Evolutionary conservation across 2,797 vertebrate species (phyloP), one percentile per base, ranked within the genome.

Genomic region (Psittacula echo): DNA sequence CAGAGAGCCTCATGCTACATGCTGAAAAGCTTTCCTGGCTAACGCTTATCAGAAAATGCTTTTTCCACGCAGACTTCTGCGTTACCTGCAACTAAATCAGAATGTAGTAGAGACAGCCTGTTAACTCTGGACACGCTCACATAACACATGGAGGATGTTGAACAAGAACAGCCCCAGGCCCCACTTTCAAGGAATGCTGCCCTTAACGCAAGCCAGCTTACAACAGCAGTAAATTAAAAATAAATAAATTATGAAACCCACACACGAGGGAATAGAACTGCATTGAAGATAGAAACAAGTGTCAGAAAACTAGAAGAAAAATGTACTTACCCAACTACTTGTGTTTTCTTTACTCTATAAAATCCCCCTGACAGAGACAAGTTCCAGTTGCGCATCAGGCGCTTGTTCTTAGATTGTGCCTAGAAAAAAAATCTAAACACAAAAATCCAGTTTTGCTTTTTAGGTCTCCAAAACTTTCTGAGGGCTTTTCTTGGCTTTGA

Each of bases 351-450:
- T 34, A 37, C 15, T 4, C 24, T 51, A 7, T 23, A 44, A 84
- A 86, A 66, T 34, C 30, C 44, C 13, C 50, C 50, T 32, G 16
- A n/a, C 1, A 0, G 8, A 39, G 6, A 8, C n/a, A 64, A 74
- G 11, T 24, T 20, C 20, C 8, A 6, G 7, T 42, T 11, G 10
- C 1, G 0, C 1, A 45, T 22, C 47, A 42, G 4, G 20, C 10
- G 12, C 16, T 18, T 20, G 3, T 45, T 85, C 32, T 48, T 24
- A 66, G 20, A 22, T 2, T 4, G 2, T 3, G 6, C 5, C 32
- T 32, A 65, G 45, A 16, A 56, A 82, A 74, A 7, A 47, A 2
- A 61, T 1, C 8, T 5, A 54, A 48, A 12, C 5, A 12, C 3
- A 75, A 47, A 54, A 0, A 26, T 1, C 1, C 26, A 32, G 2